Conservation (phyloP, 2,888 invertebrate genomes). For the Beris morrisii region DNA sequence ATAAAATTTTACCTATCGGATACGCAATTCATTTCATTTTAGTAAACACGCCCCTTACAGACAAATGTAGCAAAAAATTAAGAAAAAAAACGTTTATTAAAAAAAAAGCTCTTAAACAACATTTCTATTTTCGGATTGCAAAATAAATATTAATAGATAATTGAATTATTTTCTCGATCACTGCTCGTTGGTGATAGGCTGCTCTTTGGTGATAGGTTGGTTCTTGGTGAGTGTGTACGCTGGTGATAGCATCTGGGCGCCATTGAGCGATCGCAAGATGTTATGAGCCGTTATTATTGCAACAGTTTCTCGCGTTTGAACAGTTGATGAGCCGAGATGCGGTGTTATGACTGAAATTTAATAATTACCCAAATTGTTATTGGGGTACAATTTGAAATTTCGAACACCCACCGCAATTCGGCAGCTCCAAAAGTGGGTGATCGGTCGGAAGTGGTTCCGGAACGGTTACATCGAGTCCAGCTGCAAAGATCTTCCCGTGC, state of each 20-base stretch:
- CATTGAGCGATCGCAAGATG: slow-evolving; percentile 72
- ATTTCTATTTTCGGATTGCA: too few species aligned
- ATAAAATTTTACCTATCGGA: too few species aligned
- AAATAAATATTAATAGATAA: too few species aligned
- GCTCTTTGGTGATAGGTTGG: slow-evolving; percentile 4
- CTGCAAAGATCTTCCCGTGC: slow-evolving; percentile 75
- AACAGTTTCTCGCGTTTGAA: slow-evolving; percentile 76
- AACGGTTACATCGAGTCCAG: slow-evolving; percentile 88
- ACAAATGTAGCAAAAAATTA: too few species aligned
- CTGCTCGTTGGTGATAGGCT: too few species aligned
- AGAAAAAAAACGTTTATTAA: too few species aligned
- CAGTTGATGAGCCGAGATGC: slow-evolving; percentile 85
- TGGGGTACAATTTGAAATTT: too few species aligned
- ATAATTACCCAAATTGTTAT: too few species aligned
- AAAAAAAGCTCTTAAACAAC: too few species aligned
- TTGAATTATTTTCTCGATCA: too few species aligned
- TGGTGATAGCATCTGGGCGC: slow-evolving; percentile 70
- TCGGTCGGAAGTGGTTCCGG: slow-evolving; percentile 86
- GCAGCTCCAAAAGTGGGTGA: slow-evolving; percentile 74
- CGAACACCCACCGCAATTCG: slow-evolving; percentile 65
- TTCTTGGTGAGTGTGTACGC: slow-evolving; percentile 47
- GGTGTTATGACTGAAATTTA: slow-evolving; percentile 65
- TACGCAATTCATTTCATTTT: too few species aligned
- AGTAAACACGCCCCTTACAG: too few species aligned
- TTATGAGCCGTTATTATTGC: slow-evolving; percentile 76